Evolutionary conservation across 2,113 vertebrate species (phyloP).

Genomic region (Monarcha castaneiventris): DNA sequence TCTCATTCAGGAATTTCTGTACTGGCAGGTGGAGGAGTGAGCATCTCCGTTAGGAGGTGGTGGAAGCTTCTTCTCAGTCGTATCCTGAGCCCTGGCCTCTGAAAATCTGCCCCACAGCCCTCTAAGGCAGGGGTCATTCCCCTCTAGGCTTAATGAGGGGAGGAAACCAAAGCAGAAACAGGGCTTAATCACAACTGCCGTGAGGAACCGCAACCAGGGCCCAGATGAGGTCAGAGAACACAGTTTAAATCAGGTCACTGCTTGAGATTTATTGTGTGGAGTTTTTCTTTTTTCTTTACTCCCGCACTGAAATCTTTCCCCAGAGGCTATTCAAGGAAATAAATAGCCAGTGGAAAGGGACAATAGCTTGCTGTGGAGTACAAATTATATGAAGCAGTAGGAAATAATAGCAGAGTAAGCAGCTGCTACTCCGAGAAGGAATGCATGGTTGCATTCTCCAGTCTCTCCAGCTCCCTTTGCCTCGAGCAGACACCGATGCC

Average conservation of each 20-base stretch:
- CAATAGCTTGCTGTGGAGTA: constrained; percentile 57
- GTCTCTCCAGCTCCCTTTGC: constrained; percentile 13
- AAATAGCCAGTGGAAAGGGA: constrained; percentile 62
- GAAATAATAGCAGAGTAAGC: constrained; percentile 63
- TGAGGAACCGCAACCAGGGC: not conserved
- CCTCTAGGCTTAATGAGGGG: not conserved
- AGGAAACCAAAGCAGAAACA: not conserved
- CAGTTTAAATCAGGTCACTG: constrained; percentile 53
- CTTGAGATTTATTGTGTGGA: constrained; percentile 44
- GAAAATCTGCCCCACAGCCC: not conserved
- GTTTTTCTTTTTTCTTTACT: constrained; percentile 50
- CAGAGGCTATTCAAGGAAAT: constrained; percentile 67
- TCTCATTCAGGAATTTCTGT: not conserved
- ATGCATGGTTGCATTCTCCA: not conserved
- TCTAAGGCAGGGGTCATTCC: not conserved
- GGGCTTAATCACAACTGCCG: not conserved
- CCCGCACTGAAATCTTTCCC: constrained; percentile 47
- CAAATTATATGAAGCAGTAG: constrained; percentile 66
- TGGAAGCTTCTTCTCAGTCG: not conserved
- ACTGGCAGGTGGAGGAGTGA: not conserved
- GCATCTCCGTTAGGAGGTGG: not conserved
- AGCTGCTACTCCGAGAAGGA: constrained; percentile 29
- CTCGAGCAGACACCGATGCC: not conserved
- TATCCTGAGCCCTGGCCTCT: not conserved
- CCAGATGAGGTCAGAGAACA: constrained; percentile 13